Evolutionary conservation across 2,888 invertebrate genomes (phyloP).

Genomic region (Seira sanloemensis): DNA sequence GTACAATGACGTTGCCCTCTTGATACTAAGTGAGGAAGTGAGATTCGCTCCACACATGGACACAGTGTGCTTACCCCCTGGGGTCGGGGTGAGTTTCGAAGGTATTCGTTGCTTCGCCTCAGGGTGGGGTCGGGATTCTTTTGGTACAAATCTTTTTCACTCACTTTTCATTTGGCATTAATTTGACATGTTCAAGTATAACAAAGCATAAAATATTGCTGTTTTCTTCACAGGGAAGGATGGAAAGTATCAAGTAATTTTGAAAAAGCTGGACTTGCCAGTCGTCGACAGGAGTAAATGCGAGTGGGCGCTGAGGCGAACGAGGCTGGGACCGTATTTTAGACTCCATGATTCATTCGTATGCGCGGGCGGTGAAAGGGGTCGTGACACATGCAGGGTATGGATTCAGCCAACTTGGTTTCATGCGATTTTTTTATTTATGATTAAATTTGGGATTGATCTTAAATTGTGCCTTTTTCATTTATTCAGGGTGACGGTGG

Average conservation of each 20-base stretch:
- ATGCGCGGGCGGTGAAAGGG: slow-evolving; percentile 86
- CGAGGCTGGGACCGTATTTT: slow-evolving; percentile 83
- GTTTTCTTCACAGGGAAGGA: slow-evolving; percentile 64
- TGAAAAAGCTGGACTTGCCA: slow-evolving; percentile 86
- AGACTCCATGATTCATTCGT: slow-evolving; percentile 83
- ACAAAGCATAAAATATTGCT: too few relatives aligned
- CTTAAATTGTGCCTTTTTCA: not conserved
- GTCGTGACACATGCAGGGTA: slow-evolving; percentile 84
- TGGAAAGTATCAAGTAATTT: slow-evolving; percentile 78
- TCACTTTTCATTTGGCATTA: not conserved
- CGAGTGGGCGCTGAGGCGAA: slow-evolving; percentile 80
- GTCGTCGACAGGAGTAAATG: slow-evolving; percentile 81
- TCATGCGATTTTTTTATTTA: not conserved
- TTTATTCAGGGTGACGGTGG: slow-evolving; percentile 85
- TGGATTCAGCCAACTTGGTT: not conserved
- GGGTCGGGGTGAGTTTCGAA: slow-evolving; percentile 77
- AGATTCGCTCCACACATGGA: slow-evolving; percentile 83
- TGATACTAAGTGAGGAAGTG: slow-evolving; percentile 81
- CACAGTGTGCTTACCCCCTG: slow-evolving; percentile 82
- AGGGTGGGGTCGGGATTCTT: slow-evolving; percentile 86
- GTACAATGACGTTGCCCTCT: slow-evolving; percentile 85
- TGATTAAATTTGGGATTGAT: not conserved
- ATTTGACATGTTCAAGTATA: too few relatives aligned
- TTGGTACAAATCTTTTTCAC: slow-evolving; percentile 79
- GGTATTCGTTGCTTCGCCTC: slow-evolving; percentile 81